Evolutionary conservation across 2,888 invertebrate genomes (phyloP).

Genomic region (Halocaridina rubra): DNA sequence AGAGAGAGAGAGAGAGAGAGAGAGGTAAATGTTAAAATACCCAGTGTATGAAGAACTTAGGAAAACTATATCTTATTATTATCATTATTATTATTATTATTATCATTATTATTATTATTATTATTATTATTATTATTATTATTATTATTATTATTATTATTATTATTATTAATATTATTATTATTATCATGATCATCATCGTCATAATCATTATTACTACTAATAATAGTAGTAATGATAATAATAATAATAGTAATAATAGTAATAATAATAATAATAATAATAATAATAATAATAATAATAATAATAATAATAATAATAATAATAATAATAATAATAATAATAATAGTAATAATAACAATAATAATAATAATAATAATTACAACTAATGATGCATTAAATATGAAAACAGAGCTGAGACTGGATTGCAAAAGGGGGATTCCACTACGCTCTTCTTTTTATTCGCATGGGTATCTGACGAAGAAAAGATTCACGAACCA

Average conservation of each 20-base stretch:
- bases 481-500: no score
- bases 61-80: neutral
- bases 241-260: neutral
- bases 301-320: neutral
- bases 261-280: neutral
- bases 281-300: neutral
- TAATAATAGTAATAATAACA: neutral
- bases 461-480: no score
- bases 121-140: neutral
- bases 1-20: no score
- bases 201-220: neutral
- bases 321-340: neutral
- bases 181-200: neutral
- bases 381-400: no score
- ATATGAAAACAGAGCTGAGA: no score
- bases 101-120: neutral
- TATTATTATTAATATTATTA: neutral
- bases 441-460: no score
- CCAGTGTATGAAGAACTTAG: neutral
- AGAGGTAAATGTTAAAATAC: no score
- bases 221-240: neutral
- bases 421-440: no score
- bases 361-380: neutral
- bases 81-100: neutral
- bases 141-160: neutral